A percentile compares a stretch with the other conserved stretches of the same genome.
Evolutionary conservation across 2,888 invertebrate species (phyloP).

Genomic region (Clunio marinus): DNA sequence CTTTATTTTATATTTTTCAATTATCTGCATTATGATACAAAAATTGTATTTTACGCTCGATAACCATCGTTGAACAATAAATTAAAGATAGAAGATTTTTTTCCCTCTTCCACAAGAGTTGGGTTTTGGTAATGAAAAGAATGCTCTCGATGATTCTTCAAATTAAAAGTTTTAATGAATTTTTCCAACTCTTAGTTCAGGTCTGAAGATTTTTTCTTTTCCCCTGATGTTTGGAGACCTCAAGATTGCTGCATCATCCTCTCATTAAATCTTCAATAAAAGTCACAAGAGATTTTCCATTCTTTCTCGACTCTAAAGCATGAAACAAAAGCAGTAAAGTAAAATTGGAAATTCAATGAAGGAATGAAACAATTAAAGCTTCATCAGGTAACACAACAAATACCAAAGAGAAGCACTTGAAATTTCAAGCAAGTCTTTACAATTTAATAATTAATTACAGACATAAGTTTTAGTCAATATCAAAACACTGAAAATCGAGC

Average conservation of each 20-base stretch:
- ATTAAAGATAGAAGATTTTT: constrained; percentile 1
- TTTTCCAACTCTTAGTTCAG: background rate
- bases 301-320: background rate
- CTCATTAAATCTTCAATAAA: too few relatives aligned
- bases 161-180: constrained; percentile 38
- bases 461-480: background rate
- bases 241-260: too few relatives aligned
- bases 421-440: too few relatives aligned
- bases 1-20: constrained; percentile 33
- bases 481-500: background rate
- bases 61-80: constrained; percentile 7
- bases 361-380: too few relatives aligned
- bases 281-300: too few relatives aligned
- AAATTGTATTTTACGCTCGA: constrained; percentile 22
- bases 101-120: background rate
- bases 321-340: too few relatives aligned
- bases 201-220: constrained; percentile 9
- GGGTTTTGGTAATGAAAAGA: background rate
- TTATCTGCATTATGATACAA: constrained; percentile 31
- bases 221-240: background rate
- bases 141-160: constrained; percentile 21
- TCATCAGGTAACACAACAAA: too few relatives aligned
- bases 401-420: too few relatives aligned
- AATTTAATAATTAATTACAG: constrained; percentile 6
- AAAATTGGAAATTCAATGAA: too few relatives aligned